These are phyloP conservation scores for Polyodon spathula DNA, from an alignment of 2,113 vertebrate species.

Conservation along the genomic window DNA sequence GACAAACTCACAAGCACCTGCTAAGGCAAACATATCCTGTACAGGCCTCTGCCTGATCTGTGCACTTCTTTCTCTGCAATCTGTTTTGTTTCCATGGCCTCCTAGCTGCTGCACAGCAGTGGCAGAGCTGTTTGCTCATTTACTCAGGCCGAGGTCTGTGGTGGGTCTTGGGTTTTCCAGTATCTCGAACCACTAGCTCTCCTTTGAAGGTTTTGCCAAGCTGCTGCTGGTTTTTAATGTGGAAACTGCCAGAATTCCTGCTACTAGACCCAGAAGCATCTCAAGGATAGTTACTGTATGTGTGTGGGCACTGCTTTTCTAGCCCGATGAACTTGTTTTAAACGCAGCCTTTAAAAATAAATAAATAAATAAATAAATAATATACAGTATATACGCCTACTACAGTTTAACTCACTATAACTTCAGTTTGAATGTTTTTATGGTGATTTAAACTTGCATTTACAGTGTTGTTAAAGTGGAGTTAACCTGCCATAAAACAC, in stretches of 20 bases:
- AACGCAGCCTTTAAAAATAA: too few relatives aligned
- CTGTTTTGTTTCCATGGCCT: slow-evolving; percentile 48
- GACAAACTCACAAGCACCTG: slow-evolving; percentile 49
- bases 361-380: too few relatives aligned
- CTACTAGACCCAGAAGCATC: slow-evolving; percentile 3
- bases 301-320: too few relatives aligned
- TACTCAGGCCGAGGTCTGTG: slow-evolving; percentile 45
- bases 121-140: slow-evolving; percentile 44
- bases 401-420: too few relatives aligned
- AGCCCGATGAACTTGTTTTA: too few relatives aligned
- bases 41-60: slow-evolving; percentile 27
- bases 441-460: too few relatives aligned
- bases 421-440: too few relatives aligned
- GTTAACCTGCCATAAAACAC: too few relatives aligned
- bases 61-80: slow-evolving; percentile 33
- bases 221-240: slow-evolving; percentile 48
- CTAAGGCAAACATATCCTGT: slow-evolving; percentile 63
- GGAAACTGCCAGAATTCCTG: slow-evolving; percentile 45
- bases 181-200: slow-evolving; percentile 33
- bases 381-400: too few relatives aligned
- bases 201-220: slow-evolving; percentile 62
- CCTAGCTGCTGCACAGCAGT: slow-evolving; percentile 48
- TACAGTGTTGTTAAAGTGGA: too few relatives aligned
- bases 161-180: slow-evolving; percentile 53
- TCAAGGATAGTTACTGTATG: neutral